These are phyloP conservation scores for Austrofundulus limnaeus DNA, from an alignment of 2,113 vertebrate genomes.

Conservation along the genomic window DNA sequence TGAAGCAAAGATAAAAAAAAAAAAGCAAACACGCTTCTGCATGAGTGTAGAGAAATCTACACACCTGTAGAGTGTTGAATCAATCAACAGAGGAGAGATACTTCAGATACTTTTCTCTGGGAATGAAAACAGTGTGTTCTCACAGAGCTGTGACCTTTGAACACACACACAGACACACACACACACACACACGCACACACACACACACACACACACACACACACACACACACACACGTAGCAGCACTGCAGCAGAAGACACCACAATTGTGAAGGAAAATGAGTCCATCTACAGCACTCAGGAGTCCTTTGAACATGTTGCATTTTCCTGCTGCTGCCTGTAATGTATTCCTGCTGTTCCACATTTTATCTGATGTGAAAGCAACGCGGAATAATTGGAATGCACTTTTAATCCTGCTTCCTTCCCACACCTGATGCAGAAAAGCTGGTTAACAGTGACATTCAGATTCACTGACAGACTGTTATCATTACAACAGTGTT, in stretches of 20 bases:
- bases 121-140: constrained; percentile 27
- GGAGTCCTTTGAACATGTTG: constrained; percentile 9
- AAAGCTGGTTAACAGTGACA: not conserved
- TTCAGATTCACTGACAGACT: no score
- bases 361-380: constrained; percentile 26
- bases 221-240: not conserved
- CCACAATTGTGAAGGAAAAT: constrained; percentile 16
- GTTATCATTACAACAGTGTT: no score
- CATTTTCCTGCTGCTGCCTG: not conserved
- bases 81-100: not conserved
- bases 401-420: no score
- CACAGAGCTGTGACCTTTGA: constrained; percentile 47
- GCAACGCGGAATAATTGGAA: constrained; percentile 32
- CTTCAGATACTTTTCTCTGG: constrained; percentile 1
- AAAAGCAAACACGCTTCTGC: no score
- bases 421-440: constrained; percentile 17
- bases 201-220: no score
- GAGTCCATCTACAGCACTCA: not conserved
- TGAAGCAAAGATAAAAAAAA: no score
- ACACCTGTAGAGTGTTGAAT: no score
- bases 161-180: constrained; percentile 8
- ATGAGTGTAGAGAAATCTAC: no score
- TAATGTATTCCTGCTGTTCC: constrained; percentile 3
- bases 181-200: no score
- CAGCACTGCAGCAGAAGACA: constrained; percentile 15